Evolutionary conservation across 2,113 vertebrate species (phyloP), one percentile per base, ranked within the genome.

Genomic region (Pitta sordida): DNA sequence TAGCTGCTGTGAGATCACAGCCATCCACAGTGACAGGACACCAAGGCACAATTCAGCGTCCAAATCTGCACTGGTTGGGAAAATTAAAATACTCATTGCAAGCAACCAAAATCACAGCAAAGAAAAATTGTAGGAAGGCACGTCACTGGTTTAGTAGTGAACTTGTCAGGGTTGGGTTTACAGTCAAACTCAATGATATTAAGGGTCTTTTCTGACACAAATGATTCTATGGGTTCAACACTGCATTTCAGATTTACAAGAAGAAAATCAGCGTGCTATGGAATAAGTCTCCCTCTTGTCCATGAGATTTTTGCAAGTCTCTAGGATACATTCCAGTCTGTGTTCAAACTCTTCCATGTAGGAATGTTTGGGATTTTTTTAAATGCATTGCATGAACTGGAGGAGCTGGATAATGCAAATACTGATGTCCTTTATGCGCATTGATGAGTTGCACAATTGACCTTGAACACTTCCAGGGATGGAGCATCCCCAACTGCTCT

Each of bases 91-190:
- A 71, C 52, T 51, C 76, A 59, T 17, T 84, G 73, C 21, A 70
- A 78, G 84, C 55, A 96, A 94, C 89, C 80, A 91, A 96, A 91
- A 95, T 90, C 86, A 93, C 32, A 15, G 39, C 75, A 79, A 53
- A 63, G 90, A 93, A 95, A 96, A 97, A 91, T 13, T 79, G 83
- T 43, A 95, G 90, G 39, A 58, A 90, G 83, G 63, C 75, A 94
- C 11, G 13, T 80, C 84, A 93, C 4, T 95, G 94, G 20, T 52
- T 62, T 58, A 67, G 19, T 10, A 5, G 37, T 34, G 18, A 36
- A 44, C 49, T 79, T 59, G 18, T 18, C 26, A 74, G 48, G 21
- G 8, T 11, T 44, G 8, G 6, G 16, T 53, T 89, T 43, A 58
- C 2, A 3, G 6, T 7, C 52, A 34, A 41, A 78, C 43, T 78